Evolutionary conservation across 2,113 vertebrate species (phyloP), one percentile per base, ranked within the genome.

Genomic region (Seriola dumerili): DNA sequence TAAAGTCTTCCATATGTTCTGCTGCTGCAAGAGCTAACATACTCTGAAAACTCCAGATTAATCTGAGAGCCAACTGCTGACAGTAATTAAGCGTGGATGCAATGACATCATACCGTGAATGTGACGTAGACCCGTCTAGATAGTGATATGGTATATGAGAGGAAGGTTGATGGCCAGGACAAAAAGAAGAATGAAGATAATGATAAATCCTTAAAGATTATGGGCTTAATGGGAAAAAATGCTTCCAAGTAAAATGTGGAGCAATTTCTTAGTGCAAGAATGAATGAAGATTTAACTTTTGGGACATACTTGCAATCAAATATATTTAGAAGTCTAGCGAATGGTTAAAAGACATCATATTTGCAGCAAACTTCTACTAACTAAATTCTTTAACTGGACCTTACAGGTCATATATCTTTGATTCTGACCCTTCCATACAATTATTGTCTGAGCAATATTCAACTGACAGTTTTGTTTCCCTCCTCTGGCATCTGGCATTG

Each of bases 1-100:
- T 4, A 79, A 64, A 59, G 50, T 55, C 21, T 2, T 29, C 72
- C 72, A 81, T 81, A 66, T 86, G 69, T 69, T 72, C 64, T 63
- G 65, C 50, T 52, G 50, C 29, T 52, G 50, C 57, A 57, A 81
- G 40, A 79, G 59, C n/a, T 79, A 19, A 71, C n/a, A 42, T 25
- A 21, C 72, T 42, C 50, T 67, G 21, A 55, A 66, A 70, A 67
- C 13, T 70, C n/a, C 29, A 13, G 21, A 72, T 73, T 36, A 32
- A n/a, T 76, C 13, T 57, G n/a, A 61, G 21, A 70, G 55, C 38
- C 25, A 38, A 16, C 50, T 62, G 16, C 21, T 25, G 12, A 67
- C 8, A 44, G 23, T 52, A 54, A 61, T 59, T 61, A 36, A 23
- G 23, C 40, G 9, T 40, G 21, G 5, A 55, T 19, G 19, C 8